Conservation (phyloP, 53 echinoderm and acorn worm species). For the Apostichopus leukothele region DNA sequence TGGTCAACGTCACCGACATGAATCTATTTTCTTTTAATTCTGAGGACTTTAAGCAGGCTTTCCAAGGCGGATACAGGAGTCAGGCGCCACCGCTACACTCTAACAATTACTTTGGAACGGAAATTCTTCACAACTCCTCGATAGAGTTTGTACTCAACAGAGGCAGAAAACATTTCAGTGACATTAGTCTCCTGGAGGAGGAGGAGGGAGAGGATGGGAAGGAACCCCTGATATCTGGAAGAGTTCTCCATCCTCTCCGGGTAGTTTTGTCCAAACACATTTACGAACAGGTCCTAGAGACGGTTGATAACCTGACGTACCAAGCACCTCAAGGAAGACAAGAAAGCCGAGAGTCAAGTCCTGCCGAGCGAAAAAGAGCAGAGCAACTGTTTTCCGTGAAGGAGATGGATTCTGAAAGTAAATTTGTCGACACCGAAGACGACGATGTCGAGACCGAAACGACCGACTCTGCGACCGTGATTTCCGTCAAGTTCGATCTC, state of each 20-base stretch:
- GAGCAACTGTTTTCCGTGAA: background rate
- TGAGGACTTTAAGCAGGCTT: constrained; percentile 60
- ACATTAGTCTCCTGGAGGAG: constrained; percentile 59
- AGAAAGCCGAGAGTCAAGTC: constrained; percentile 39
- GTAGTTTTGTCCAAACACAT: constrained; percentile 90
- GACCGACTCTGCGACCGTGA: constrained; percentile 24
- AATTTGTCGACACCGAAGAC: background rate
- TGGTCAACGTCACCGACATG: constrained; percentile 52
- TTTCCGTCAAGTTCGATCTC: constrained; percentile 87
- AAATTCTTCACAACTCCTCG: constrained; percentile 88
- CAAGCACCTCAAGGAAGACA: constrained; percentile 47
- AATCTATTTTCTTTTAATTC: constrained; percentile 89
- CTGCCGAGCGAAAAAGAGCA: background rate
- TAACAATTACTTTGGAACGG: constrained; percentile 57
- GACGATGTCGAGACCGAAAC: background rate
- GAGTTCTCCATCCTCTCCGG: constrained; percentile 75
- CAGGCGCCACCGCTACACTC: background rate
- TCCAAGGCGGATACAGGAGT: background rate
- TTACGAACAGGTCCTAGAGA: constrained; percentile 92
- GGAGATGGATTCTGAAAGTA: background rate
- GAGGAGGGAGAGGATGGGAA: constrained; percentile 47
- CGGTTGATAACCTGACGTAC: constrained; percentile 92
- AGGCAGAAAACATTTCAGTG: constrained; percentile 38
- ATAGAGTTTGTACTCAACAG: constrained; percentile 80
- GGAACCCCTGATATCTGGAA: constrained; percentile 64